Evolutionary conservation across 2,113 vertebrate species (phyloP), one percentile per base, ranked within the genome.

Genomic region (Upupa epops): DNA sequence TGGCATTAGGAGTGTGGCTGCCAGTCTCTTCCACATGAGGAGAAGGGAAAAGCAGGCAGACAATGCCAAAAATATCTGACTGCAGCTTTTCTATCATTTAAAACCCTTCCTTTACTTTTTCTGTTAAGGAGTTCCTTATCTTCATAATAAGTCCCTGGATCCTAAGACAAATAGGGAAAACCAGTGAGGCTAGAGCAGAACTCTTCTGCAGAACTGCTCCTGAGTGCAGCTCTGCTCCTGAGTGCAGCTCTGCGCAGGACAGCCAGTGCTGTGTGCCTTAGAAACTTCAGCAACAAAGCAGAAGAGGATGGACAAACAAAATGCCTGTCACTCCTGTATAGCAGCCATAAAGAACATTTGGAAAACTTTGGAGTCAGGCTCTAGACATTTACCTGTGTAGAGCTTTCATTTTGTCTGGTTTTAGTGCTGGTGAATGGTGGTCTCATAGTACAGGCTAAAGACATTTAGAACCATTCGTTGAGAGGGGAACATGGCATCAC

Each of bases 331-430:
- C 54, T 92, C 90, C 82, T 63, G 60, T 72, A 46, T 63, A 73
- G 73, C 56, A 76, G 17, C 14, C 40, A 17, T 36, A 87, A 87
- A 80, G 82, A 88, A 70, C 64, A 75, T 17, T 75, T 54, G 55
- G 71, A 86, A 94, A 91, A 79, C 54, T 83, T 36, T 65, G 54
- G 64, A 77, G 65, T 37, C 42, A 48, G 45, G 36, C 29, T 82
- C 4, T 52, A 56, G 45, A 20, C 11, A 4, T 37, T 59, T 19
- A 25, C 58, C n/a, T 76, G n/a, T 22, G 29, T 26, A 60, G 45
- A 71, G 24, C 32, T 66, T 51, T 34, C 48, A 36, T 59, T 75
- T 79, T 6, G 5, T 66, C 56, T 76, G 31, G 46, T 81, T 89
- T 74, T 40, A 65, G 24, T 56, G 70, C 74, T 75, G 45, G 24